Conservation (phyloP, 1,140 invertebrate species). For the Penaeus indicus region DNA sequence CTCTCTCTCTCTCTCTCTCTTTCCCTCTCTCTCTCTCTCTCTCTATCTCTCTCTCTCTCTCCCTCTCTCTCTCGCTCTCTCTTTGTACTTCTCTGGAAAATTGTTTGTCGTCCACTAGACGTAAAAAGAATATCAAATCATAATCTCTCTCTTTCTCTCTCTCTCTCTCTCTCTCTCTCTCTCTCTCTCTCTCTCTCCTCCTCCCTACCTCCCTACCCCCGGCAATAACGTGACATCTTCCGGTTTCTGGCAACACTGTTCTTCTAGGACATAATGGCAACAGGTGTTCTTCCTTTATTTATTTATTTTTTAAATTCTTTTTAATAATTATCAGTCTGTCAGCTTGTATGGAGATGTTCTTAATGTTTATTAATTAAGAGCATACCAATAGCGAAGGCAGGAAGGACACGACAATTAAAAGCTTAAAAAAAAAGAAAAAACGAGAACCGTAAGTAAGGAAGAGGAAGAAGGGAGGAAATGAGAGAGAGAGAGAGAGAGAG, state of each 20-base stretch:
- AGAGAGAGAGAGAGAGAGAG: background rate
- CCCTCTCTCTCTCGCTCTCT: conserved; percentile 13
- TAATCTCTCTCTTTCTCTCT: background rate
- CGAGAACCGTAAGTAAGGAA: background rate
- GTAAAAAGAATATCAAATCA: background rate
- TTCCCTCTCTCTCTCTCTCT: background rate
- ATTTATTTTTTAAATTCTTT: no score
- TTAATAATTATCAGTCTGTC: no score
- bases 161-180: background rate
- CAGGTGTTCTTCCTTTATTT: no score
- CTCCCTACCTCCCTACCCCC: no score
- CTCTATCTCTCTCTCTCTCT: background rate
- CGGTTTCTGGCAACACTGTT: no score
- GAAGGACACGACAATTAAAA: no score
- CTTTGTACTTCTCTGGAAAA: background rate
- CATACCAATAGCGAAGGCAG: no score
- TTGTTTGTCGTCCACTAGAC: background rate
- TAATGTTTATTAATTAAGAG: no score
- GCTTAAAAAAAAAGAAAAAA: background rate
- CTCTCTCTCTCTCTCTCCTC: background rate
- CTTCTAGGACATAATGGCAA: no score
- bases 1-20: background rate
- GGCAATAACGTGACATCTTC: no score
- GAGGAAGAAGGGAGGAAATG: background rate
- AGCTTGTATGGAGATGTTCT: no score